phyloP scores from a whole-genome alignment of 2,888 invertebrate species.

The Eugnorisma glareosa region DNA sequence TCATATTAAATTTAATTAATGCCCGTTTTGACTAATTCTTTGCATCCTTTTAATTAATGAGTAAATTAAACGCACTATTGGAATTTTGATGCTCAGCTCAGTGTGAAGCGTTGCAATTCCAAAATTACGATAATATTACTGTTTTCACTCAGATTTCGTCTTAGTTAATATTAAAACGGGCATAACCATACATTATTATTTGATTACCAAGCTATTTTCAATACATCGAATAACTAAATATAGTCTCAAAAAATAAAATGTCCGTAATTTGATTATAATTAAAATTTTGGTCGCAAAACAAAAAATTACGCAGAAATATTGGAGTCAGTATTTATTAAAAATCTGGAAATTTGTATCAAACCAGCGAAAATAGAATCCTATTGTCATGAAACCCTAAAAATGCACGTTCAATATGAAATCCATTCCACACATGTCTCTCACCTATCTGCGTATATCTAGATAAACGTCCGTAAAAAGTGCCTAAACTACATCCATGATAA shows the following conservation, averaged over 20 bases:
- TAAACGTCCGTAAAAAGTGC: constrained; percentile 68
- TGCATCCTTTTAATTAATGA: neutral
- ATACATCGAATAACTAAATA: neutral
- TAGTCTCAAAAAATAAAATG: neutral
- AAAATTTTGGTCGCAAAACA: neutral
- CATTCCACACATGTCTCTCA: constrained; percentile 43
- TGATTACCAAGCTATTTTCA: neutral
- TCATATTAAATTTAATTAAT: too few relatives aligned
- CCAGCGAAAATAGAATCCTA: neutral
- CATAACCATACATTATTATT: neutral
- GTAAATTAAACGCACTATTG: neutral
- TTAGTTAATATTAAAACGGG: neutral
- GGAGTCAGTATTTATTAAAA: neutral
- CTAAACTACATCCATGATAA: constrained; percentile 56
- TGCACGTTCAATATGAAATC: constrained; percentile 53
- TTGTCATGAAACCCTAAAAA: constrained; percentile 20
- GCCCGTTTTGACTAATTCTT: neutral
- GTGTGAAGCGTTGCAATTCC: too few relatives aligned
- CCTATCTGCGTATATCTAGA: constrained; percentile 68
- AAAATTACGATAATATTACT: neutral
- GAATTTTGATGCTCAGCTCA: neutral
- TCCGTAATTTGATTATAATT: neutral
- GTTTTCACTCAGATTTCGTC: neutral
- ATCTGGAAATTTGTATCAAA: neutral
- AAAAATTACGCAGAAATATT: neutral